Percentiles rank a stretch among this genome's conserved stretches.
These are phyloP conservation scores for Malthinus seriepunctatus DNA, from an alignment of 2,888 invertebrate genomes.

Conservation along the genomic window DNA sequence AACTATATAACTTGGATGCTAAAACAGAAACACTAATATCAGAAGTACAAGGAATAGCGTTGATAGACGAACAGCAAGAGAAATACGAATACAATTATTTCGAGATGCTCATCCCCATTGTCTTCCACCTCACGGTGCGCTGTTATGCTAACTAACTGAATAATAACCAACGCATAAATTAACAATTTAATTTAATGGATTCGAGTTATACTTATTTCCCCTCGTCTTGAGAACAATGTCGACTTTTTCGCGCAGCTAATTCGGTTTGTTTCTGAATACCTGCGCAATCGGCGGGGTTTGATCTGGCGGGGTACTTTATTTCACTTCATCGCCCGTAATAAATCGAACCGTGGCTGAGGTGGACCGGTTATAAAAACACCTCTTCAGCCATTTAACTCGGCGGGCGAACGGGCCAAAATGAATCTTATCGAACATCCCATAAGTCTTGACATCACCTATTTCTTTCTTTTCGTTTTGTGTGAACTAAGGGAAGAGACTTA, in stretches of 20 bases:
- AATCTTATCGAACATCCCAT: conserved; percentile 59
- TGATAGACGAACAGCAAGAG: not conserved
- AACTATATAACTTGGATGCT: conserved; percentile 14
- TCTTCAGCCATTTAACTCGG: conserved; percentile 52
- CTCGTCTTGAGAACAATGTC: conserved; percentile 31
- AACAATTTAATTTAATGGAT: conserved; percentile 39
- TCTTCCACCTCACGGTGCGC: conserved; percentile 25
- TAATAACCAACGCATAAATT: conserved; percentile 39
- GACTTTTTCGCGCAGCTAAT: conserved; percentile 37
- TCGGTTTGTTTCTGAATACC: conserved; percentile 43
- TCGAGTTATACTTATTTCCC: conserved; percentile 34
- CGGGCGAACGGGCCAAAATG: conserved; percentile 52
- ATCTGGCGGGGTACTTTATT: conserved; percentile 47
- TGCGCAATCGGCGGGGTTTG: conserved; percentile 46
- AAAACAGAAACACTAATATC: conserved; percentile 3
- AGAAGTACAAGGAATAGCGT: not conserved
- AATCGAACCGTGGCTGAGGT: conserved; percentile 47
- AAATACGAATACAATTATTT: conserved; percentile 16
- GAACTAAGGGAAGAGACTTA: conserved; percentile 52
- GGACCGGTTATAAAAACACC: conserved; percentile 52
- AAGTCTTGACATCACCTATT: conserved; percentile 59
- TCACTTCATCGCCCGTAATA: conserved; percentile 48
- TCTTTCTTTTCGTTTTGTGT: conserved; percentile 54
- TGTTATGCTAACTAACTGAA: conserved; percentile 40
- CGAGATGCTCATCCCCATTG: conserved; percentile 26